Evolutionary conservation across 2,113 vertebrate genomes (phyloP).

Genomic region (Periophthalmodon schlosseri): DNA sequence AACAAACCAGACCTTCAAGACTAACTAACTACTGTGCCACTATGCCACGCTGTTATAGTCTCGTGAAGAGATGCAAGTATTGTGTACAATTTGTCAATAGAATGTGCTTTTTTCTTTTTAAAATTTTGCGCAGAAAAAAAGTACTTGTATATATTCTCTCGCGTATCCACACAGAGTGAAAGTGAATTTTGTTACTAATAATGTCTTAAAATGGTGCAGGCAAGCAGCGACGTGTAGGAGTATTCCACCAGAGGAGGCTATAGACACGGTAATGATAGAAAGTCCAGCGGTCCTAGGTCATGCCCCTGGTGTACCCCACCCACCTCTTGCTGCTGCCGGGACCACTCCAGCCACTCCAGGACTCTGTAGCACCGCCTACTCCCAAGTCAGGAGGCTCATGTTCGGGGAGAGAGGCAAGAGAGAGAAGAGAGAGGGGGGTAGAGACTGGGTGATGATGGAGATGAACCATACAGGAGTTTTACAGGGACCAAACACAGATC

Average conservation of each 20-base stretch:
- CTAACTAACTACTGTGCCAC: no score
- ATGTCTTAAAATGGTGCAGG: no score
- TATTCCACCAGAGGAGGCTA: slow-evolving; percentile 20
- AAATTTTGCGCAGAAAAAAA: no score
- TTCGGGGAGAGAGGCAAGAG: slow-evolving; percentile 23
- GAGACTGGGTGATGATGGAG: slow-evolving; percentile 56
- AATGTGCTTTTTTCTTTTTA: no score
- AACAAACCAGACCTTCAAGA: no score
- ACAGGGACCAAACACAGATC: slow-evolving; percentile 18
- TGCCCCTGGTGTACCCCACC: slow-evolving; percentile 6
- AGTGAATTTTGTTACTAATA: no score
- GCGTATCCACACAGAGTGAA: no score
- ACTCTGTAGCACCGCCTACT: not conserved
- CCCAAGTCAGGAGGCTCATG: slow-evolving; percentile 49
- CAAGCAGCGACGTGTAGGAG: not conserved
- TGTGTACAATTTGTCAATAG: no score
- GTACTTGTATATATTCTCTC: no score
- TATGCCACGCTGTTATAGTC: no score
- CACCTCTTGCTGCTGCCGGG: slow-evolving; percentile 16
- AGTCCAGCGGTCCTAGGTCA: slow-evolving; percentile 24
- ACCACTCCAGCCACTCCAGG: slow-evolving; percentile 11
- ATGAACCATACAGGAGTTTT: slow-evolving; percentile 44
- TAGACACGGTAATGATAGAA: not conserved
- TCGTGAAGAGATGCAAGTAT: no score
- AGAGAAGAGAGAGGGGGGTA: slow-evolving; percentile 23